phyloP scores from a whole-genome alignment of 1,140 invertebrate species.

The Thrips palmi region DNA sequence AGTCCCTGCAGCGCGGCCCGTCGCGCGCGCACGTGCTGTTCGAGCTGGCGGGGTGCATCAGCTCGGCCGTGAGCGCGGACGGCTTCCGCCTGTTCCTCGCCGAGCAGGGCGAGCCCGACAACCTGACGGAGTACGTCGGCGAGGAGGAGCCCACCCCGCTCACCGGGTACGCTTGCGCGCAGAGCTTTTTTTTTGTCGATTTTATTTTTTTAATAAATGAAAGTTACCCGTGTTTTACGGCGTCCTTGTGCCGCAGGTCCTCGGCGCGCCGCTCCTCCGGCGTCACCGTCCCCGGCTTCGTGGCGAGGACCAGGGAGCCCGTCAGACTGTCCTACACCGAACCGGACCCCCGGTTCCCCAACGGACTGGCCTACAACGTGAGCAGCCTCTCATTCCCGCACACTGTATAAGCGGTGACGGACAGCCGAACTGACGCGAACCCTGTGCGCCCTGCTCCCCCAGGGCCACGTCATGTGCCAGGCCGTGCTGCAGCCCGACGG shows the following conservation, averaged over 20 bases:
- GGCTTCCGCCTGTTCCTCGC: constrained; percentile 31
- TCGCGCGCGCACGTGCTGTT: constrained; percentile 35
- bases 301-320: constrained; percentile 27
- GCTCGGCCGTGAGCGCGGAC: constrained; percentile 36
- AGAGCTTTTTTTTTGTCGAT: too few relatives aligned
- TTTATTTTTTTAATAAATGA: too few relatives aligned
- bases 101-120: constrained; percentile 20
- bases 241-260: too few relatives aligned
- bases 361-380: too few relatives aligned
- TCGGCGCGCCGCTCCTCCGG: too few relatives aligned
- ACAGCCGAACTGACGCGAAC: too few relatives aligned
- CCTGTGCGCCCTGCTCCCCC: constrained; percentile 27
- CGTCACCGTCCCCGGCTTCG: constrained; percentile 25
- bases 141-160: constrained; percentile 9
- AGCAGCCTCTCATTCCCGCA: too few relatives aligned
- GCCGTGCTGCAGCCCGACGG: constrained; percentile 35
- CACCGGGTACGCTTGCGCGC: not conserved
- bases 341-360: constrained; percentile 27
- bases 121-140: constrained; percentile 13
- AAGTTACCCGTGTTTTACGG: too few relatives aligned
- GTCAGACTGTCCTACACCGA: constrained; percentile 26
- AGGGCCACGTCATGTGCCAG: constrained; percentile 25
- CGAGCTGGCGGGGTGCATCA: constrained; percentile 38
- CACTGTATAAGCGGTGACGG: too few relatives aligned
- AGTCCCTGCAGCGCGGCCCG: constrained; percentile 27